Evolutionary conservation across 2,888 invertebrate genomes (phyloP).

Genomic region (Adineta ricciae): DNA sequence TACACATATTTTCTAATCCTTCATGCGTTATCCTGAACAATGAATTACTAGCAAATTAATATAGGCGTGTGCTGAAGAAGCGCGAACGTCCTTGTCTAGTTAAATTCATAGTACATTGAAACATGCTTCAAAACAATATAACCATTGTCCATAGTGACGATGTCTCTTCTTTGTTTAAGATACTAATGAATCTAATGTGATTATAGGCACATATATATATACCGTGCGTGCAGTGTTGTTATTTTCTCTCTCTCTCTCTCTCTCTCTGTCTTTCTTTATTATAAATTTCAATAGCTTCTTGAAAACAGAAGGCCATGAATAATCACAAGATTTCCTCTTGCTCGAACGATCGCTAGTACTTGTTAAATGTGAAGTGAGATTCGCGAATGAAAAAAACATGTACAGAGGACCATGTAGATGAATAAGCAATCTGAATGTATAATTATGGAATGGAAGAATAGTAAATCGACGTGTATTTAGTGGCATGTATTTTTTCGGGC

Average conservation of each 20-base stretch:
- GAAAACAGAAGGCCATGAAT: not conserved
- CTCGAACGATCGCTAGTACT: not conserved
- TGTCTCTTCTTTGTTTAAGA: not conserved
- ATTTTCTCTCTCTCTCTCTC: not conserved
- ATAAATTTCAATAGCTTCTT: not conserved
- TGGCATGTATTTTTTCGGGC: too few relatives aligned
- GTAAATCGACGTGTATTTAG: too few relatives aligned
- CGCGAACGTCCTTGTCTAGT: not conserved
- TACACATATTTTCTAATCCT: not conserved
- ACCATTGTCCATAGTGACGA: not conserved
- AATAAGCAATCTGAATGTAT: not conserved
- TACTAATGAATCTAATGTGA: not conserved
- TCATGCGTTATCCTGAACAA: not conserved
- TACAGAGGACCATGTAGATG: not conserved
- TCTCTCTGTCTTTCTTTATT: too few relatives aligned
- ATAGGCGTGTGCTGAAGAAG: not conserved
- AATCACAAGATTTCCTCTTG: not conserved
- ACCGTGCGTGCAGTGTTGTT: not conserved
- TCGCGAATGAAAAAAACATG: not conserved
- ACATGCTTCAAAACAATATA: not conserved
- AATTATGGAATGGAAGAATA: not conserved
- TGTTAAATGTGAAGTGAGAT: not conserved
- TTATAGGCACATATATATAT: too few relatives aligned
- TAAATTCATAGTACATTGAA: not conserved
- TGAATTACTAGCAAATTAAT: not conserved